Evolutionary conservation across 2,113 vertebrate genomes (phyloP).

Genomic region (Halichoerus grypus): DNA sequence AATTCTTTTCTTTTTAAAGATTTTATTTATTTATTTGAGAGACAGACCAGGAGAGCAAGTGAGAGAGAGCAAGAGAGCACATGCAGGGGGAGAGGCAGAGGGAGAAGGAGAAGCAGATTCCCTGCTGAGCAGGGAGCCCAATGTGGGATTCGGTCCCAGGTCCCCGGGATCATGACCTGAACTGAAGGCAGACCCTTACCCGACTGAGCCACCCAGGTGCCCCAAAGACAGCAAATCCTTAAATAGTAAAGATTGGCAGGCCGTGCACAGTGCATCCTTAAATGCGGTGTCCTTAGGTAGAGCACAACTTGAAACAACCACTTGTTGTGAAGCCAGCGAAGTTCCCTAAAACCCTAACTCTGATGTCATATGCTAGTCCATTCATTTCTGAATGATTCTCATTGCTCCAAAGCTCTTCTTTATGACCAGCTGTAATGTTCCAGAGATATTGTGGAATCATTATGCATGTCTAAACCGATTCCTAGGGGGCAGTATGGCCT

Average conservation of each 20-base stretch:
- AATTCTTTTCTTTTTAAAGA: not conserved
- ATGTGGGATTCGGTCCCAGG: not conserved
- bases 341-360: not conserved
- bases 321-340: not conserved
- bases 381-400: not conserved
- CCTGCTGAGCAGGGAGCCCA: not conserved
- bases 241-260: not conserved
- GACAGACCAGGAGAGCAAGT: not conserved
- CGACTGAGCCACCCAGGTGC: not conserved
- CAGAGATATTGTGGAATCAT: not conserved
- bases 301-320: not conserved
- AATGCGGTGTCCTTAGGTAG: not conserved
- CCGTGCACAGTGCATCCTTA: not conserved
- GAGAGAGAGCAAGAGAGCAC: not conserved
- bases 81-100: not conserved
- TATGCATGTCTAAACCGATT: not conserved
- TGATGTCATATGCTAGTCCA: not conserved
- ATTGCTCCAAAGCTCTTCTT: not conserved
- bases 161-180: not conserved
- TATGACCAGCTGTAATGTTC: not conserved
- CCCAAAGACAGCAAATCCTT: not conserved
- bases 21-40: not conserved
- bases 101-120: too few species aligned
- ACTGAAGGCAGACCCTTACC: not conserved
- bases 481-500: not conserved